phyloP scores from a whole-genome alignment of 2,113 vertebrate species.

The Arizona elegans region DNA sequence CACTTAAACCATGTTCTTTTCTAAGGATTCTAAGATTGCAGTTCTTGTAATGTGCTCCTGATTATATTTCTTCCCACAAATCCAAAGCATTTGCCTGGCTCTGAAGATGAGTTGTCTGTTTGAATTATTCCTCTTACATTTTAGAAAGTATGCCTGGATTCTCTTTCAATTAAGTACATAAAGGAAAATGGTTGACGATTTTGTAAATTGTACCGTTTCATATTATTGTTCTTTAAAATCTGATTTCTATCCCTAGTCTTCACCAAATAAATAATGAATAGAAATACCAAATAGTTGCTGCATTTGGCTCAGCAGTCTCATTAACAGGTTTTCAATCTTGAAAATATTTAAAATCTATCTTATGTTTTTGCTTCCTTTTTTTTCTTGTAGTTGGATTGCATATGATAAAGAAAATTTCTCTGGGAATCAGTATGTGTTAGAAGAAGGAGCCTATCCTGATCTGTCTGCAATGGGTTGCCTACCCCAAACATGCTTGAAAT shows the following conservation, averaged over 20 bases:
- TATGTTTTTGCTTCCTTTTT: constrained; percentile 26
- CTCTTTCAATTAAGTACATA: not conserved
- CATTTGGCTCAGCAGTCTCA: not conserved
- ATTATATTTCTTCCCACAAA: not conserved
- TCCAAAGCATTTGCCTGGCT: not conserved
- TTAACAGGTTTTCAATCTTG: not conserved
- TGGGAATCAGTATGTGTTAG: constrained; percentile 87
- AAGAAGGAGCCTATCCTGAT: constrained; percentile 86
- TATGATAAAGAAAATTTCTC: constrained; percentile 84
- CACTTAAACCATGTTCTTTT: not conserved
- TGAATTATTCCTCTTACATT: not conserved
- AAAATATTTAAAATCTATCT: not conserved
- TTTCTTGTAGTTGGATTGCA: constrained; percentile 80
- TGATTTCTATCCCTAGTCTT: not conserved
- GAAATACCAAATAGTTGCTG: not conserved
- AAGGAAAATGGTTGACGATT: not conserved
- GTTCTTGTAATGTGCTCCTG: not conserved
- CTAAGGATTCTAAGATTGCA: not conserved
- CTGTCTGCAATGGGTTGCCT: constrained; percentile 80
- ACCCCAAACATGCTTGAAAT: constrained; percentile 74
- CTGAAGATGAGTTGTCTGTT: not conserved
- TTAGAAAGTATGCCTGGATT: not conserved
- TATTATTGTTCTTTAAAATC: not conserved
- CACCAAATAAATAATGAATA: not conserved
- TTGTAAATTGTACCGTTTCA: not conserved